These are phyloP conservation scores for Pavo muticus DNA, from an alignment of 2,113 vertebrate genomes.

Conservation along the genomic window DNA sequence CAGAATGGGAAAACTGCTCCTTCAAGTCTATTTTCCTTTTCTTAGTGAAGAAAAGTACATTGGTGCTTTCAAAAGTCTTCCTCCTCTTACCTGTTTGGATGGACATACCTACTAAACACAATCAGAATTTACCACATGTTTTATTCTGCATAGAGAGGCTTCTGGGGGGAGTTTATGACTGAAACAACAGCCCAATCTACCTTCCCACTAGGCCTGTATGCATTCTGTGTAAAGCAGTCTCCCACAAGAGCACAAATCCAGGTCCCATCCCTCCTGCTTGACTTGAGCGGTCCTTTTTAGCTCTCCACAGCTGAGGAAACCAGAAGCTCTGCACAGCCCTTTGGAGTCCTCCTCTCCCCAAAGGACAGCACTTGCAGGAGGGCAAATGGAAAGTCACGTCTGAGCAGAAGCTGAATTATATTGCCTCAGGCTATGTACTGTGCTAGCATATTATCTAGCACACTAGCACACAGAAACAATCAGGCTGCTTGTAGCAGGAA, in stretches of 20 bases:
- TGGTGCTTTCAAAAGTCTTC: neutral
- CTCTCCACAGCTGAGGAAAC: neutral
- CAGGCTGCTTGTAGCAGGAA: neutral
- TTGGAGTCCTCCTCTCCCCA: fast-evolving
- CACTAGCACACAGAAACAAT: neutral
- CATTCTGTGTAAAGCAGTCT: neutral
- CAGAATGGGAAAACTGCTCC: neutral
- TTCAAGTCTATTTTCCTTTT: neutral
- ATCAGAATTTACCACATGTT: neutral
- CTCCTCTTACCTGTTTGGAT: neutral
- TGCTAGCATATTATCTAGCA: neutral
- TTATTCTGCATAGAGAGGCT: neutral
- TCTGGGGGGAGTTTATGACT: neutral
- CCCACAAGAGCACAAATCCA: neutral
- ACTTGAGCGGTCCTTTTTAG: neutral
- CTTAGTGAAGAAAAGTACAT: neutral
- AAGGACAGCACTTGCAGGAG: neutral
- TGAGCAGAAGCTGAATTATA: neutral
- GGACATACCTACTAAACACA: neutral
- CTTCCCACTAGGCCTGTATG: neutral
- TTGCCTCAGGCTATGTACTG: neutral
- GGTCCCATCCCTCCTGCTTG: fast-evolving
- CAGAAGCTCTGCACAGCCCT: neutral
- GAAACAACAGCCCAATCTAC: neutral
- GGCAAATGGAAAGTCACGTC: fast-evolving